Evolutionary conservation across 1,140 invertebrate species (phyloP), one percentile per base, ranked within the genome.

Genomic region (Lasaia peninsularis): DNA sequence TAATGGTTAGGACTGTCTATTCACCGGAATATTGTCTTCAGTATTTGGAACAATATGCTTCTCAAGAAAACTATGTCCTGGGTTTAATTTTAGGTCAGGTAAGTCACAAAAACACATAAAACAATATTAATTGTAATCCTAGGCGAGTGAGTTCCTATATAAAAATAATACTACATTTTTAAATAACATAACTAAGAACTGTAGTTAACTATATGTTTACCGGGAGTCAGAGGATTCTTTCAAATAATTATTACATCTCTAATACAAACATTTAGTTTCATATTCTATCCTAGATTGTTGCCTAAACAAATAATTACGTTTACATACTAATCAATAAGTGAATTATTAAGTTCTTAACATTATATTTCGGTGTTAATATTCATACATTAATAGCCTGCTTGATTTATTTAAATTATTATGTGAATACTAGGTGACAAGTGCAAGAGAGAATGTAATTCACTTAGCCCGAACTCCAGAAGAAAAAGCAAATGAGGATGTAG

Each of bases 381-480:
- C n/a, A n/a, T n/a, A n/a, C n/a, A n/a, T n/a, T n/a, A n/a, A n/a
- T n/a, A n/a, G n/a, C n/a, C n/a, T n/a, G n/a, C n/a, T n/a, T n/a
- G n/a, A 28, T 28, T 24, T 28, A 6, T 7, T 28, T 28, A 6
- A 7, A 6, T 28, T 28, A 28, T 28, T 0, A 28, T 28, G 24
- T 28, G 8, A 4, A 28, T 28, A 2, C 5, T 89, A 92, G 92
- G 69, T 76, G 34, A 91, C 91, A 33, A 76, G 77, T 35, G 89
- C 92, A 62, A 93, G 92, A 70, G 94, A 95, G 74, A 94, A 91
- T 89, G 91, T 94, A 1, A 91, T 95, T 49, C 94, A 94, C 71
- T 84, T 95, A 65, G 92, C 94, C 11, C 91, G 92, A 65, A 94
- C 94, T 14, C 93, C 94, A 14, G 91, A 92, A 37, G 92, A 92